phyloP scores from a whole-genome alignment of 1,140 invertebrate species.

The Triops longicaudatus region DNA sequence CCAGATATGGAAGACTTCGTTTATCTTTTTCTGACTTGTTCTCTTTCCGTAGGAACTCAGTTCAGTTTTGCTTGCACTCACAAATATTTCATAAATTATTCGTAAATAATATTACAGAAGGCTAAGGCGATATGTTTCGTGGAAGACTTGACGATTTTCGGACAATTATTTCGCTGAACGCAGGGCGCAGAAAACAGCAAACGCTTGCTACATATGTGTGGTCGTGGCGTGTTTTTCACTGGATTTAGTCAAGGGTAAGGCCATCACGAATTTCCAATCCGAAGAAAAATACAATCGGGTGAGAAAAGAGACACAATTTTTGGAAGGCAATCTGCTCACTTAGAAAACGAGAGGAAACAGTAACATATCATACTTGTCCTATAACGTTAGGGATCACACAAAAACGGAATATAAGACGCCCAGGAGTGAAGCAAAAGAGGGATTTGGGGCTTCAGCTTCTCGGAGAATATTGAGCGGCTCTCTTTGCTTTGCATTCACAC shows the following conservation, averaged over 20 bases:
- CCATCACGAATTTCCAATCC: not conserved
- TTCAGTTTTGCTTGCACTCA: too few relatives aligned
- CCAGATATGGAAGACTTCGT: not conserved
- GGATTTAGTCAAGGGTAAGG: not conserved
- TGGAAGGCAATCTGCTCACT: not conserved
- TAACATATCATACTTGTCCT: not conserved
- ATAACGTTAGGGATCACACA: not conserved
- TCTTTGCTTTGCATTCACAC: not conserved
- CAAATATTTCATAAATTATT: too few relatives aligned
- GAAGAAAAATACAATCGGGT: not conserved
- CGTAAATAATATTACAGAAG: too few relatives aligned
- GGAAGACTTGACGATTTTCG: too few relatives aligned
- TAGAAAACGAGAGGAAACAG: not conserved
- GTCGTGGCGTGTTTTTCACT: not conserved
- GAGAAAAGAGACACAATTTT: not conserved
- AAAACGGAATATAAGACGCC: not conserved
- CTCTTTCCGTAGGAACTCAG: too few relatives aligned
- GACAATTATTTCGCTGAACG: not conserved
- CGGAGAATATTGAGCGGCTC: constrained; percentile 5
- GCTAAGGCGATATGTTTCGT: too few relatives aligned
- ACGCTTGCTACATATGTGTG: not conserved
- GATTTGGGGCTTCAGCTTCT: not conserved
- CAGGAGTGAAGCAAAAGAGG: constrained; percentile 5
- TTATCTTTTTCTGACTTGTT: not conserved
- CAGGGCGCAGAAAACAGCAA: not conserved